These are phyloP conservation scores for Lepeophtheirus nordmannii DNA, from an alignment of 2,888 invertebrate genomes.

Conservation along the genomic window DNA sequence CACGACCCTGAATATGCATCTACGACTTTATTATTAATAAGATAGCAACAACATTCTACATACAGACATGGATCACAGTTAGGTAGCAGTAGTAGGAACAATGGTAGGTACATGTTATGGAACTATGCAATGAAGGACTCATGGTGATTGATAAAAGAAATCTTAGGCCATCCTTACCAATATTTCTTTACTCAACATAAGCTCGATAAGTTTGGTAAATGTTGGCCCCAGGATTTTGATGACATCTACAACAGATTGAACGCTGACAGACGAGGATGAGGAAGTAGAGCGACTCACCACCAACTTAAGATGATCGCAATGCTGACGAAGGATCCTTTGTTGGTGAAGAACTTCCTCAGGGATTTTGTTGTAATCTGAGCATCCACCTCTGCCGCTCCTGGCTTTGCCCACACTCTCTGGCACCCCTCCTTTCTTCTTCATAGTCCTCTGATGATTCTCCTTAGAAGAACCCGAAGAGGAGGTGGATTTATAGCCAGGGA, in stretches of 20 bases:
- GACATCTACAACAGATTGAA: constrained; percentile 36
- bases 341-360: constrained; percentile 22
- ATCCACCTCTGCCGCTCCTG: not conserved
- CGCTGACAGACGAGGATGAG: constrained; percentile 22
- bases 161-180: constrained; percentile 37
- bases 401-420: not conserved
- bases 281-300: constrained; percentile 15
- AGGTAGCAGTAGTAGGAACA: too few relatives aligned
- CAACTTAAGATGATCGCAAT: constrained; percentile 18
- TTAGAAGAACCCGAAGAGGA: not conserved
- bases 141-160: too few relatives aligned
- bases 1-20: too few relatives aligned
- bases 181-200: constrained; percentile 44
- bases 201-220: constrained; percentile 45
- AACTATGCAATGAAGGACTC: too few relatives aligned
- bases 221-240: constrained; percentile 40
- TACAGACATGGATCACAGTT: too few relatives aligned
- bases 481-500: constrained; percentile 9
- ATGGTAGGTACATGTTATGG: too few relatives aligned
- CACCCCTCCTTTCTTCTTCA: too few relatives aligned
- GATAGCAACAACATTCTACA: too few relatives aligned
- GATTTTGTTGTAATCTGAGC: not conserved
- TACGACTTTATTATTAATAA: too few relatives aligned
- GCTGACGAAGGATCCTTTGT: constrained; percentile 12
- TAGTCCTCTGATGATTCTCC: too few relatives aligned